Evolutionary conservation across 2,888 invertebrate genomes (phyloP), one percentile per base, ranked within the genome.

Genomic region (Apeira syringaria): DNA sequence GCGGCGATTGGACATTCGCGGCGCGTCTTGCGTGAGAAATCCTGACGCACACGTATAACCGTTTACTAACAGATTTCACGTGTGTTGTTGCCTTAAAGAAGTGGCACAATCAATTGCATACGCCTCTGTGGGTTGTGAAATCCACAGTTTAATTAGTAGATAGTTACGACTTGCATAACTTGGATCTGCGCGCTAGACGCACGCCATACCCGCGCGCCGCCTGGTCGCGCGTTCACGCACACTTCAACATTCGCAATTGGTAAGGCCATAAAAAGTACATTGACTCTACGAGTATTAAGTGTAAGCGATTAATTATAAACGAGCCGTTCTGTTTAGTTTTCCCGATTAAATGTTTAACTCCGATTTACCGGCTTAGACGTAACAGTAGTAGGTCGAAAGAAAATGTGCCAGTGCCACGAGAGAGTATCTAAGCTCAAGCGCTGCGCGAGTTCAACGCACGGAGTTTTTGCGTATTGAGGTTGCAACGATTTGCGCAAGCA

Each of bases 401-500:
- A 42, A 51, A 47, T 40, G 44, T 39, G 49, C 18, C 37, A 28
- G 27, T 20, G 34, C 11, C 51, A 25, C 43, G 56, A 57, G 56
- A 60, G 54, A 42, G 56, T 43, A 54, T 30, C 50, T 51, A 44
- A 42, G 50, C 54, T 49, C 47, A 46, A 47, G 53, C 40, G 56
- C 49, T 47, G 33, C 31, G 18, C 35, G 46, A 47, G 71, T 62
- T 68, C 68, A 57, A 52, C 56, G 67, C 61, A 68, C 64, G 52
- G 53, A 24, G 30, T 50, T 66, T 71, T 69, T 65, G 65, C 61
- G 64, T 70, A 78, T 77, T 71, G 69, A 69, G 72, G 75, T 74
- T 80, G 74, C 71, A 73, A 56, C 54, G 57, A 68, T 73, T 77
- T 74, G 66, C 68, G 74, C 68, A 73, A 74, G 64, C 64, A 73